These are phyloP conservation scores for Ceratina japonica DNA, from an alignment of 1,140 invertebrate species.

Conservation along the genomic window DNA sequence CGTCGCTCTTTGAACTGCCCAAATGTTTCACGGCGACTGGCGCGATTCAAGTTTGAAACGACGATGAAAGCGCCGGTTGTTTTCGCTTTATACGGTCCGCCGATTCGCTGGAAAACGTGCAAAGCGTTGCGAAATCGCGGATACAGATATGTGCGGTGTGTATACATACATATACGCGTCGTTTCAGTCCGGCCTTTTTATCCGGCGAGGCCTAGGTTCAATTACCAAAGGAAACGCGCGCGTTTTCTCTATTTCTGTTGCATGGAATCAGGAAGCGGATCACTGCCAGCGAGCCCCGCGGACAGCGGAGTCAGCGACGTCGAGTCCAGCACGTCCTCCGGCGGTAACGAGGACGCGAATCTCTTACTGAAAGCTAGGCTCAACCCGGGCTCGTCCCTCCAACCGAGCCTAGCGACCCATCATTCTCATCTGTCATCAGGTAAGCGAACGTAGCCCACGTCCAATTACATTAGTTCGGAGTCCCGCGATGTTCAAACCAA, in stretches of 20 bases:
- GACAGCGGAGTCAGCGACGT: conserved; percentile 98
- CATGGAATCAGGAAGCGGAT: conserved; percentile 82
- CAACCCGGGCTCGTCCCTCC: conserved; percentile 80
- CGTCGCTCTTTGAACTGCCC: no score
- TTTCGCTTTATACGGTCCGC: not conserved
- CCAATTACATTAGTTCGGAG: conserved; percentile 1
- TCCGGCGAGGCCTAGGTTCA: not conserved
- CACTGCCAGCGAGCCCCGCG: conserved; percentile 96
- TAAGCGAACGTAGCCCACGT: conserved; percentile 58
- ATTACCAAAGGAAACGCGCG: conserved; percentile 16
- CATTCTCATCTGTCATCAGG: conserved; percentile 78
- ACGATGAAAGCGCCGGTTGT: not conserved
- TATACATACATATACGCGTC: no score
- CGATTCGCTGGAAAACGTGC: not conserved
- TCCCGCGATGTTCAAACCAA: no score
- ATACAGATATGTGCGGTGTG: not conserved
- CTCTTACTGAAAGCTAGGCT: conserved; percentile 92
- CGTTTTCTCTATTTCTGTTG: conserved; percentile 27
- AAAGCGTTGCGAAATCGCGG: not conserved
- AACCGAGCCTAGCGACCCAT: conserved; percentile 74
- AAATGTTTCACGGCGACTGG: not conserved
- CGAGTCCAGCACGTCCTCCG: conserved; percentile 93
- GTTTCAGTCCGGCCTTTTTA: not conserved
- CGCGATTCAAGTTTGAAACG: not conserved
- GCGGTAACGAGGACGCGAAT: conserved; percentile 89